phyloP scores from a whole-genome alignment of 2,888 invertebrate species.

The Diaprepes abbreviatus region DNA sequence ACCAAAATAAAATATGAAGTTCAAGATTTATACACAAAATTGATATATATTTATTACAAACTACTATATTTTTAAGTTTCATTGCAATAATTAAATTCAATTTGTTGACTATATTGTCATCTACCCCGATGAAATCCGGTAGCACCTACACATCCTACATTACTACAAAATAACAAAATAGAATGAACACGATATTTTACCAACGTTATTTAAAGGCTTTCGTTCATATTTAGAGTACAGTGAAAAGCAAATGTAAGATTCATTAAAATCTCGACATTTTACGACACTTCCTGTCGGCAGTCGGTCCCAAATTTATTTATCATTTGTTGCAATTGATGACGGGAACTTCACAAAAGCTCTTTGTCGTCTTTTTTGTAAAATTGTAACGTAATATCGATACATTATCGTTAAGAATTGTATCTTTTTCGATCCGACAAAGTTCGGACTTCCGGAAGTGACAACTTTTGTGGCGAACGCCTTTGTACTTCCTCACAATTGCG shows the following conservation, averaged over 20 bases:
- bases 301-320: conserved; percentile 23
- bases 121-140: too few species aligned
- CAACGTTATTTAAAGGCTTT: too few species aligned
- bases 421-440: conserved; percentile 32
- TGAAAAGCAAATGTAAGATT: neutral
- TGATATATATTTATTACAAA: too few species aligned
- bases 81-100: too few species aligned
- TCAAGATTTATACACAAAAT: too few species aligned
- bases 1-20: too few species aligned
- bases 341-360: conserved; percentile 26
- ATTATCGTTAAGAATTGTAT: conserved; percentile 38
- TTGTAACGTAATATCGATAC: conserved; percentile 47
- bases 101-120: too few species aligned
- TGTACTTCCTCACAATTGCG: conserved; percentile 37
- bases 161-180: too few species aligned
- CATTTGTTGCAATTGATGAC: conserved; percentile 17
- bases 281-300: conserved; percentile 44
- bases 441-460: conserved; percentile 42
- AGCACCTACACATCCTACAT: too few species aligned
- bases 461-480: conserved; percentile 42
- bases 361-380: conserved; percentile 28
- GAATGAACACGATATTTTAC: too few species aligned
- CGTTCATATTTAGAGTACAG: neutral
- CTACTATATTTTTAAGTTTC: too few species aligned
- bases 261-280: conserved; percentile 9